Percentiles rank a stretch among this genome's conserved stretches.
phyloP scores from a whole-genome alignment of 2,113 vertebrate genomes.

The Antechinus stuartii region DNA sequence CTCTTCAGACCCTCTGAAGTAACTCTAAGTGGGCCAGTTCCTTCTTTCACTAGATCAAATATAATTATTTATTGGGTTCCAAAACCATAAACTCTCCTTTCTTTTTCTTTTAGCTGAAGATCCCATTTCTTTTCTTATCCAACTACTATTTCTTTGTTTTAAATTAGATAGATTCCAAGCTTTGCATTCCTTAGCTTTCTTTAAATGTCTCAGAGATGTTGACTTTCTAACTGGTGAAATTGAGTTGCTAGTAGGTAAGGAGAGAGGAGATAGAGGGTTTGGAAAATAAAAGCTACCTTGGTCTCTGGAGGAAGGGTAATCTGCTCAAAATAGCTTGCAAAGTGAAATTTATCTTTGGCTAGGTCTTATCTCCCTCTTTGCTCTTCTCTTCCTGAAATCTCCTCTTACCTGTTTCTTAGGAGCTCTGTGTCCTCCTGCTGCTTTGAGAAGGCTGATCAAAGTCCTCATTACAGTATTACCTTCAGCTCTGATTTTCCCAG shows the following conservation, averaged over 20 bases:
- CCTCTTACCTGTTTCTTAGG: not conserved
- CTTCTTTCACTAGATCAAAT: not conserved
- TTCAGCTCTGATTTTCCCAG: not conserved
- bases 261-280: not conserved
- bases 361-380: not conserved
- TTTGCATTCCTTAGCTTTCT: not conserved
- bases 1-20: not conserved
- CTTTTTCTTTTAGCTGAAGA: not conserved
- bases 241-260: not conserved
- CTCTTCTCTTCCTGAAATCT: not conserved
- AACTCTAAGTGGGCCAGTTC: not conserved
- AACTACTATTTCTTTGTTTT: not conserved
- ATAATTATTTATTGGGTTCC: not conserved
- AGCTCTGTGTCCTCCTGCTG: not conserved
- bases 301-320: not conserved
- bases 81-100: not conserved
- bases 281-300: not conserved
- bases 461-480: not conserved
- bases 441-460: not conserved
- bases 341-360: not conserved
- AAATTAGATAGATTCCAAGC: not conserved
- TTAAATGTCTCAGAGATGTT: not conserved
- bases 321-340: not conserved
- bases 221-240: not conserved
- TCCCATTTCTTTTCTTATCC: not conserved